Conservation (phyloP, 1,140 invertebrate species). For the Phymastichus coffea region DNA sequence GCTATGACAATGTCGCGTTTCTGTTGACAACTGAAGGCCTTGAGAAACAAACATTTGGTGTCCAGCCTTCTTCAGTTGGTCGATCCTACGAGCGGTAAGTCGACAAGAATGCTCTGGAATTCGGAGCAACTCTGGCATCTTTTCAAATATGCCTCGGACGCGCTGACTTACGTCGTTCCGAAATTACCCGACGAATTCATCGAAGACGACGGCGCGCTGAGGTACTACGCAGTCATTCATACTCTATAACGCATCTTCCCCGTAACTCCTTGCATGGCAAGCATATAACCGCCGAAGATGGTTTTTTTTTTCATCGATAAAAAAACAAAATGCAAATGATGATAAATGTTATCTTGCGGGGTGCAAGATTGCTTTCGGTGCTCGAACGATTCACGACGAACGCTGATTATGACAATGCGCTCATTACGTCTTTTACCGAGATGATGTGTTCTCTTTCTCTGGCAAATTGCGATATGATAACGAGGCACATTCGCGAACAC, state of each 20-base stretch:
- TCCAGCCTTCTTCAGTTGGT: slow-evolving; percentile 32
- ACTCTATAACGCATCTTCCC: neutral
- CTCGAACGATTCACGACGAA: slow-evolving; percentile 31
- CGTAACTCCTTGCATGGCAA: too few relatives aligned
- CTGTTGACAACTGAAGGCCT: too few relatives aligned
- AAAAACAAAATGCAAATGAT: too few relatives aligned
- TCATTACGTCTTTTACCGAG: slow-evolving; percentile 29
- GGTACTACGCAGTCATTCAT: slow-evolving; percentile 31
- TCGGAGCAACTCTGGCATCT: slow-evolving; percentile 35
- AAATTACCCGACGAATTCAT: slow-evolving; percentile 42
- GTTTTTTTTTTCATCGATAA: neutral
- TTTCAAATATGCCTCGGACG: slow-evolving; percentile 31
- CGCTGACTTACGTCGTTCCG: slow-evolving; percentile 33
- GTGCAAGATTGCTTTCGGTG: slow-evolving; percentile 35
- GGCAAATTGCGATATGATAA: slow-evolving; percentile 12
- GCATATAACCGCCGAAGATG: neutral
- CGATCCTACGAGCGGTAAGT: too few relatives aligned
- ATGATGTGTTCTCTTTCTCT: slow-evolving; percentile 36
- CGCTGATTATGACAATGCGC: slow-evolving; percentile 23
- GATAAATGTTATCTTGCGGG: too few relatives aligned
- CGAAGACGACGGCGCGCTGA: slow-evolving; percentile 28
- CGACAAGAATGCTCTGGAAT: slow-evolving; percentile 23
- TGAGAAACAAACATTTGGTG: slow-evolving; percentile 31
- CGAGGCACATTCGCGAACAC: slow-evolving; percentile 30
- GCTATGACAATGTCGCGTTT: too few relatives aligned